phyloP scores from a whole-genome alignment of 2,113 vertebrate genomes.

The Piprites chloris region DNA sequence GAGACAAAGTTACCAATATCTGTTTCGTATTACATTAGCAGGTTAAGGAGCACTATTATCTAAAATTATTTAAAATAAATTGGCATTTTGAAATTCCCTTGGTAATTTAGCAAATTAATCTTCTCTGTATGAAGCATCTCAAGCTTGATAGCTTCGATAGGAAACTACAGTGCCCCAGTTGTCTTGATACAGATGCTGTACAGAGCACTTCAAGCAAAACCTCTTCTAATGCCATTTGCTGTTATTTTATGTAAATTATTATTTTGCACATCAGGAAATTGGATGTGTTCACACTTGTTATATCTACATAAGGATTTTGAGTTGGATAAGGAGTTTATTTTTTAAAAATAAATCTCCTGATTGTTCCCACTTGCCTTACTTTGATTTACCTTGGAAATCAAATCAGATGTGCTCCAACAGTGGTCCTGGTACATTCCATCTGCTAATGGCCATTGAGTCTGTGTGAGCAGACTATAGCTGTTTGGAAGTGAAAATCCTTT shows the following conservation, averaged over 20 bases:
- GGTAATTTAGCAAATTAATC: background rate
- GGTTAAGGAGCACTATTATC: background rate
- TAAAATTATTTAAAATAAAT: background rate
- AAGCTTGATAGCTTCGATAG: background rate
- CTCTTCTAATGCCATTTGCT: background rate
- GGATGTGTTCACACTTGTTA: background rate
- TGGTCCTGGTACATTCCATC: background rate
- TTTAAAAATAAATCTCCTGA: background rate
- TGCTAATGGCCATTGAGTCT: background rate
- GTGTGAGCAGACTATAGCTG: background rate
- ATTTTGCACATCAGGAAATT: background rate
- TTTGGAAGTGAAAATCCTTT: background rate
- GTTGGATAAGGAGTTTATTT: background rate
- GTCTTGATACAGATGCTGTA: background rate
- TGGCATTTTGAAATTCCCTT: background rate
- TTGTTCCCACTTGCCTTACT: background rate
- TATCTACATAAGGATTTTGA: background rate
- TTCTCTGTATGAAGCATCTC: background rate
- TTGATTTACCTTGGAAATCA: background rate
- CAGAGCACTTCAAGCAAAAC: background rate
- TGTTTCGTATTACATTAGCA: background rate
- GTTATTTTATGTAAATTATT: background rate
- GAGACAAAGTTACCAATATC: background rate
- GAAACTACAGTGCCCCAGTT: background rate
- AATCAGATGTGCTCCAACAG: background rate